Base-by-base conservation (phyloP, 2,888 invertebrate species). In the Gandaritis pyraliata region DNA sequence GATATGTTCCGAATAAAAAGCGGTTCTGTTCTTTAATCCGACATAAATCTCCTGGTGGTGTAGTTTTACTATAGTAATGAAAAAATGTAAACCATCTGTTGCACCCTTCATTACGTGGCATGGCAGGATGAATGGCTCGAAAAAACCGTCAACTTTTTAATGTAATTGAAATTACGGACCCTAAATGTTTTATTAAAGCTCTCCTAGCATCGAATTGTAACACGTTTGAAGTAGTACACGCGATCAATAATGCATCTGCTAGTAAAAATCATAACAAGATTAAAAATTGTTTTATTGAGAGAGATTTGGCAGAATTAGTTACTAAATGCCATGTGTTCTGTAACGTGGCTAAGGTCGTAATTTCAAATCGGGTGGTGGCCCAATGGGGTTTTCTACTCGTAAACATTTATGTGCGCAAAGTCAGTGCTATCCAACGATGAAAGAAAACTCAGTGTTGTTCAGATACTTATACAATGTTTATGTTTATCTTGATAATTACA, bases 81-180 rank as follows among this genome's bases (percentile, higher is more conserved):
- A 90, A 90, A 90, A 89, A 90, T 89, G 76, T 79, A 79, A 76
- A 88, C 88, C 91, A 91, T 90, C 91, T 92, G 91, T 90, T 90
- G 86, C 90, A 87, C 91, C 91, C 91, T 91, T 88, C 90, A 88
- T 89, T 89, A 87, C 86, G 77, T 86, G 77, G 72, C 76, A 72
- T 86, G 77, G 72, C 76, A 72, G 77, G 74, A 81, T 83, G 83
- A 85, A 87, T 85, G 82, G 87, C 84, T 84, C 82, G 85, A 81
- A 87, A 81, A 79, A 80, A 79, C 75, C 82, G 83, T 86, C 87
- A 85, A 87, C 85, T 90, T 90, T 91, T 90, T 90, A 90, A 90
- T 89, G 85, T 90, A 88, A 90, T 90, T 90, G 89, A 90, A 90
- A 87, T 80, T 81, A 82, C 82, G 81, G 79, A 79, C 86, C 87